phyloP scores from a whole-genome alignment of 2,888 invertebrate genomes.

The Charanyca ferruginea region DNA sequence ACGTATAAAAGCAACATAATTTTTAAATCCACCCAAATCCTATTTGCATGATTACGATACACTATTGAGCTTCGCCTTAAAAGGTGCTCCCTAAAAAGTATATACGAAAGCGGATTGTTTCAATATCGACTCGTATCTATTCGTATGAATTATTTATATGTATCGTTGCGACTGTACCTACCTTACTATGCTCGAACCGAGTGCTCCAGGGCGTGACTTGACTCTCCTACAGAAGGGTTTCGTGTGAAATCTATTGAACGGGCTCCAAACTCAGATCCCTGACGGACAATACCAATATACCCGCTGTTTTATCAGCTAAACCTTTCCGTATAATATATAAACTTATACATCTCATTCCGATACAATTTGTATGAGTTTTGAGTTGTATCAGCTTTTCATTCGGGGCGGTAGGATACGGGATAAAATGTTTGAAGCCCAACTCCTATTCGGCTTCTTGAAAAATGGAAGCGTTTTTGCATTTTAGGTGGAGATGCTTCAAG shows the following conservation, averaged over 20 bases:
- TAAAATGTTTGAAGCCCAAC: constrained; percentile 47
- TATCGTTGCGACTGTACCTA: constrained; percentile 71
- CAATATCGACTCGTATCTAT: constrained; percentile 77
- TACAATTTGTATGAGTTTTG: constrained; percentile 66
- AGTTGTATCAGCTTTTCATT: constrained; percentile 56
- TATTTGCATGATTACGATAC: constrained; percentile 62
- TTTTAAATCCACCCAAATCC: constrained; percentile 58
- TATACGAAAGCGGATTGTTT: constrained; percentile 78
- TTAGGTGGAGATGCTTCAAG: constrained; percentile 47
- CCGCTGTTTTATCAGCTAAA: constrained; percentile 65
- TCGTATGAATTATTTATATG: constrained; percentile 85
- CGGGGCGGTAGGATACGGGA: constrained; percentile 24
- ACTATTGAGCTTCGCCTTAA: constrained; percentile 69
- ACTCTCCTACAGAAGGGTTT: constrained; percentile 65
- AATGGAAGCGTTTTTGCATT: constrained; percentile 60
- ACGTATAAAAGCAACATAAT: constrained; percentile 53
- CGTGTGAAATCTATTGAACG: constrained; percentile 62
- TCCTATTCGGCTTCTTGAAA: constrained; percentile 50
- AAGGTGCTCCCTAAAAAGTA: constrained; percentile 73
- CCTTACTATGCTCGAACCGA: constrained; percentile 68
- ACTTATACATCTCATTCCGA: constrained; percentile 55
- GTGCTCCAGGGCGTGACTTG: constrained; percentile 77
- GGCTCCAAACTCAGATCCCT: constrained; percentile 49
- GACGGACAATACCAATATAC: constrained; percentile 66
- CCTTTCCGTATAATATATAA: constrained; percentile 59